Base-by-base conservation (phyloP, 1,140 invertebrate genomes). In the Drosophila sulfurigaster region DNA sequence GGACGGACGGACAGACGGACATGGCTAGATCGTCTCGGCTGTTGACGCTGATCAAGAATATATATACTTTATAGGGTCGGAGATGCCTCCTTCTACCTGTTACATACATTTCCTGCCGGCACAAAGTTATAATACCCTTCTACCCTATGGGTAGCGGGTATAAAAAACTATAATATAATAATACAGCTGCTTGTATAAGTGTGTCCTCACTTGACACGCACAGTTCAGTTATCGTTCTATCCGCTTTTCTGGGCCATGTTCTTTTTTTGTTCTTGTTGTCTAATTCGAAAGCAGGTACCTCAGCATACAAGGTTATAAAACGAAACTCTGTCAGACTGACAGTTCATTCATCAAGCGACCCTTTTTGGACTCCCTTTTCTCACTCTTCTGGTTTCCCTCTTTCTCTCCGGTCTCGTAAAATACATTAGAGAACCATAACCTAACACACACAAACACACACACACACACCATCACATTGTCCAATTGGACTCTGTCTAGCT, bases 281-380 rank as follows among this genome's bases (percentile, higher is more conserved):
- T 58, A 25, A 46, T 30, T 13, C 20, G 20, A 56, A 6, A 70
- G 60, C 58, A 70, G 68, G 59, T 70, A 70, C 48, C 35, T 54
- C 43, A 48, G 62, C 54, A 25, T 25, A 15, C 48, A 52, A 49
- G 58, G 48, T 38, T 45, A 62, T 62, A 62, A 69, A 32, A 48
- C 51, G 5, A 28, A 41, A n/a, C 30, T 5, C 46, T 5, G 49
- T n/a, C 57, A 59, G 58, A 10, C 45, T 62, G 66, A 69, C 66
- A 69, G 57, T 69, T 69, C 66, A 70, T 70, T 70, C 58, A 70
- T 62, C 57, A 70, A 62, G 10, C 38, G 68, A 70, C 68, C 59
- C 49, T 56, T 63, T 63, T 70, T 41, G n/a, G 1, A 15, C 20
- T 3, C 48, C 25, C 1, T 8, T n/a, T 4, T 38, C 15, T 48